Evolutionary conservation across 1,140 invertebrate genomes (phyloP).

Genomic region (Doryteuthis pealeii): DNA sequence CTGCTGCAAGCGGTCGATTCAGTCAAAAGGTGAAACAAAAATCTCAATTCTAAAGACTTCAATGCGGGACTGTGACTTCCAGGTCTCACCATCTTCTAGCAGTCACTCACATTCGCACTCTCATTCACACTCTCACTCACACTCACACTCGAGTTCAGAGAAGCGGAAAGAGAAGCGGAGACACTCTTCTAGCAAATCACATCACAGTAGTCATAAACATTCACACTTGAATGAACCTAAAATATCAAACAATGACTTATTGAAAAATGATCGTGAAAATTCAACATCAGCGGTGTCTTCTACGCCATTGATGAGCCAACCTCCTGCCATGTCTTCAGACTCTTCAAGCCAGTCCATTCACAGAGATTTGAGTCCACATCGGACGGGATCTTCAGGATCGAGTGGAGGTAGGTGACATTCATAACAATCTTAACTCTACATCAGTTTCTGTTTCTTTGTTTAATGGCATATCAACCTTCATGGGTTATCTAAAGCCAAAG

Average conservation of each 20-base stretch:
- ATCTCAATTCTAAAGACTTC: not conserved
- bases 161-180: not conserved
- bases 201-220: constrained; percentile 6
- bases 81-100: not conserved
- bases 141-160: constrained; percentile 1
- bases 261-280: not conserved
- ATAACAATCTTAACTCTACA: too few species aligned
- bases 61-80: not conserved
- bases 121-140: constrained; percentile 2
- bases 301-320: not conserved
- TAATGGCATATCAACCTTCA: too few species aligned
- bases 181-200: not conserved
- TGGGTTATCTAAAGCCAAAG: too few species aligned
- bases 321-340: not conserved
- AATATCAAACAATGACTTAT: not conserved
- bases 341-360: not conserved
- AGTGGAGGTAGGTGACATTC: not conserved
- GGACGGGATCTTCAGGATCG: not conserved
- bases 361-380: not conserved
- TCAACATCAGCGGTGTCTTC: not conserved
- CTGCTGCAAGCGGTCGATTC: not conserved
- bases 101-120: not conserved
- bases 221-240: not conserved
- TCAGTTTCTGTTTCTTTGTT: too few species aligned
- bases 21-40: constrained; percentile 3